Evolutionary conservation across 2,888 invertebrate species (phyloP), one percentile per base, ranked within the genome.

Genomic region (Drosophila tanythrix): DNA sequence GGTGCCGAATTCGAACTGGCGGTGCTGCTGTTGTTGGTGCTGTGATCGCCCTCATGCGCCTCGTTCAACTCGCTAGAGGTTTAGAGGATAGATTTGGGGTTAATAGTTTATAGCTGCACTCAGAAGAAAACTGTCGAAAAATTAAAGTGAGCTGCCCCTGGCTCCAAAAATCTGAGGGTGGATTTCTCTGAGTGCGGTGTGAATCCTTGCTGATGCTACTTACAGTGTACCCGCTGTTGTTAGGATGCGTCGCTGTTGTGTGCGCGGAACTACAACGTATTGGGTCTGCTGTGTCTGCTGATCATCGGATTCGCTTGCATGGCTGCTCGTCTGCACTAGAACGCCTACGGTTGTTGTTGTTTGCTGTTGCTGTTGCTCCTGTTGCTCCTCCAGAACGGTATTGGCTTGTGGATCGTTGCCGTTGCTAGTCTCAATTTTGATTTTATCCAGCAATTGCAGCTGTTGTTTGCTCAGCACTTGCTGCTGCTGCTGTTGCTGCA

Each of bases 201-300:
- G 11, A 31, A 18, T 58, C 25, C 18, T 15, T 29, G 35, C 6
- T 3, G 1, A 46, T 15, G 46, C 10, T 64, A 91, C 92, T 92
- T 83, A 92, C 87, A 93, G 88, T 53, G 93, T 93, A 29, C 93
- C 93, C 6, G 93, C 90, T 27, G 93, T 93, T 70, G 93, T 93
- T 31, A 93, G 83, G 58, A 93, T 93, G 40, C 93, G 90, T 8
- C 92, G 86, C 69, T 92, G 92, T 63, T 86, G 92, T 5, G 89
- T 81, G 33, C 90, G 88, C 27, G 87, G 88, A 66, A 91, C 70
- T 13, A 84, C 74, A 31, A 78, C 80, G 52, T 81, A 81, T 51
- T 81, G 79, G 13, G 77, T 51, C 63, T 79, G 71, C 53, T 79
- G 71, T 13, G 48, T 15, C 38, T 78, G 79, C 35, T 82, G 79